Evolutionary conservation across 2,888 invertebrate species (phyloP), one percentile per base, ranked within the genome.

Genomic region (Glaucopsyche alexis): DNA sequence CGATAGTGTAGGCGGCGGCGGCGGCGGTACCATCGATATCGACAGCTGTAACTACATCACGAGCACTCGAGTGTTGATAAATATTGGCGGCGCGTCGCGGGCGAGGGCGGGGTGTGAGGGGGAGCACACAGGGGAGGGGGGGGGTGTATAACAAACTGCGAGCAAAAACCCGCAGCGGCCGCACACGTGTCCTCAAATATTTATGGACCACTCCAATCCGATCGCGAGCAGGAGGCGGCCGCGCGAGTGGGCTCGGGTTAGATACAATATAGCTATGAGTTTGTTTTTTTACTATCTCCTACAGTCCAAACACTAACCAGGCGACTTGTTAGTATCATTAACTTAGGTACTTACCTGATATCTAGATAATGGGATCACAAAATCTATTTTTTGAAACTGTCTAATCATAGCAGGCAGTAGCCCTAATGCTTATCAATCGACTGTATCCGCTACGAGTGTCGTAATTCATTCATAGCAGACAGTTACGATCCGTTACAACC

Each of bases 121-220:
- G 16, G 9, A 2, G 3, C 8, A 8, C 7, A 7, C 7, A 13
- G 2, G 11, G 5, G 2, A 11, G 5, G 2, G 11, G 19, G 11
- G 55, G 8, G 9, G 14, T 13, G 65, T 6, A 3, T 14, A 38
- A 64, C 64, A 64, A 65, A 65, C 65, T 65, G 79, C 78, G 79
- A 55, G 65, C 40, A 65, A 65, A 65, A 65, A 65, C 65, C 65
- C 65, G 65, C 65, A 9, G 38, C 65, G 55, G 55, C 19, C 78
- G 78, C 79, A 82, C 82, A 80, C 77, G 80, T 81, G 81, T 82
- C 80, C 79, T 82, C 85, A 83, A 84, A 85, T 87, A 86, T 87
- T 86, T 82, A 86, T 85, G 80, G 80, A 86, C 80, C 86, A 85
- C 87, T 87, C 85, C 47, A 71, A 64, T n/a, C 47, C 47, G 71